Conservation (phyloP, 2,888 invertebrate species). For the Diarsia dahlii region DNA sequence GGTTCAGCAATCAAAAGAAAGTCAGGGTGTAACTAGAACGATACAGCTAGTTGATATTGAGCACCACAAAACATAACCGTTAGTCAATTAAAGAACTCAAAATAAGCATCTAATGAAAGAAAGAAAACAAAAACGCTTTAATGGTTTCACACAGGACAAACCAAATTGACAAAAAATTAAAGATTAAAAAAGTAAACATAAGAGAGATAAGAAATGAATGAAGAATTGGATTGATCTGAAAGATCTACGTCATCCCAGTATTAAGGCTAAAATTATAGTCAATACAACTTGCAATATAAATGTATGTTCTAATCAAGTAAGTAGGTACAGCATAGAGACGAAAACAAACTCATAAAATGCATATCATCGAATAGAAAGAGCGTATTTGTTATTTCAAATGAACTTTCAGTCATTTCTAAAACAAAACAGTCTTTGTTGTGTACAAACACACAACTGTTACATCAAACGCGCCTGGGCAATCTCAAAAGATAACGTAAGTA, state of each 20-base stretch:
- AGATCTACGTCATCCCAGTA: neutral
- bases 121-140: too few relatives aligned
- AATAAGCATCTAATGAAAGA: neutral
- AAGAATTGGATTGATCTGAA: neutral
- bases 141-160: too few relatives aligned
- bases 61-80: too few relatives aligned
- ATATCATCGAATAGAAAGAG: neutral
- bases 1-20: neutral
- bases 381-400: neutral
- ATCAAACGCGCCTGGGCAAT: constrained; percentile 24
- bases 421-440: constrained; percentile 38
- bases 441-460: constrained; percentile 25
- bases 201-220: too few relatives aligned
- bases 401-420: constrained; percentile 5
- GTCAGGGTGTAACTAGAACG: neutral
- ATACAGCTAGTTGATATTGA: neutral
- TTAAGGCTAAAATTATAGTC: neutral
- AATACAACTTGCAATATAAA: too few relatives aligned
- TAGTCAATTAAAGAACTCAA: neutral
- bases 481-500: constrained; percentile 41
- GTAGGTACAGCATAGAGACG: neutral
- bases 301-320: neutral
- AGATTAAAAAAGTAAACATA: too few relatives aligned
- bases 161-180: too few relatives aligned
- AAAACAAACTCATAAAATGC: constrained; percentile 1